Percentiles rank a stretch among this genome's conserved stretches.
Evolutionary conservation across 2,113 vertebrate genomes (phyloP).

Genomic region (Silurus meridionalis): DNA sequence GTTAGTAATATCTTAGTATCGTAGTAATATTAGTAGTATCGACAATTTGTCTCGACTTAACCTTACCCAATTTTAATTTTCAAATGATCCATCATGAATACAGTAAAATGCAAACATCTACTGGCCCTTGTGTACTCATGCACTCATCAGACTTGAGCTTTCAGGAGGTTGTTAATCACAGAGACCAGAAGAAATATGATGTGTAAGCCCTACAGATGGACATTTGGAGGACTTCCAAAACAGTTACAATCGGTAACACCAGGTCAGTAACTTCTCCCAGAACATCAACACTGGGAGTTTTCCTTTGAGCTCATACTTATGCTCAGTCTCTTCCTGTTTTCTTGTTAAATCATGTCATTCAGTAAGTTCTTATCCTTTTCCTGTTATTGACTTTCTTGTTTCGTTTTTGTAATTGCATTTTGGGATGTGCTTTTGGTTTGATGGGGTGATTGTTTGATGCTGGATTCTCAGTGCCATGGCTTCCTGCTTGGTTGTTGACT

Average conservation of each 20-base stretch:
- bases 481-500: background rate
- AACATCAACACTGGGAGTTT: background rate
- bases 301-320: background rate
- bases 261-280: background rate
- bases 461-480: background rate
- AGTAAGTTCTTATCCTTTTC: background rate
- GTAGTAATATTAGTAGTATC: too few species aligned
- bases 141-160: background rate
- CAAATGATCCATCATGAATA: background rate
- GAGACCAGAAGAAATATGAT: background rate
- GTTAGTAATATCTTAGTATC: background rate
- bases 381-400: background rate
- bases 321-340: background rate
- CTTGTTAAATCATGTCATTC: background rate
- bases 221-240: background rate
- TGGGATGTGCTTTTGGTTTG: background rate
- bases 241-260: background rate
- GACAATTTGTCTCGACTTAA: background rate
- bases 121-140: background rate
- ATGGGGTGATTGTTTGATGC: background rate
- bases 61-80: background rate
- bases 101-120: background rate
- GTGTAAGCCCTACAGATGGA: constrained; percentile 3
- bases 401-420: background rate
- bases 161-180: background rate